phyloP scores from a whole-genome alignment of 2,797 vertebrate genomes.

The Phyllotis vaccarum region DNA sequence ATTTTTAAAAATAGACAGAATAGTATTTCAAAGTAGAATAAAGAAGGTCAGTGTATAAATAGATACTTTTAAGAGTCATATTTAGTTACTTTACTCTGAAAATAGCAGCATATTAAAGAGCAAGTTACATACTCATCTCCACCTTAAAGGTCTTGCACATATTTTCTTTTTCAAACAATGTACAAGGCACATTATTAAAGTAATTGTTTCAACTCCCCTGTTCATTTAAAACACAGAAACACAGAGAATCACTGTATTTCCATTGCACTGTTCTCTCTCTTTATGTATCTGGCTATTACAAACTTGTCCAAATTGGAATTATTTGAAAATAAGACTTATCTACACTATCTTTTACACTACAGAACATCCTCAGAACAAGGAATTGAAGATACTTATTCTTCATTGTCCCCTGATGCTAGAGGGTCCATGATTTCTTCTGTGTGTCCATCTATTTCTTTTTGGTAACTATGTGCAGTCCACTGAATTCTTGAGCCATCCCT shows the following conservation, averaged over 20 bases:
- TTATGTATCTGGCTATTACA: not conserved
- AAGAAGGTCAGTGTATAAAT: not conserved
- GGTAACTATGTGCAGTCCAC: not conserved
- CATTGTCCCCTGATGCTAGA: not conserved
- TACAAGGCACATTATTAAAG: not conserved
- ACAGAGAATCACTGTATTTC: not conserved
- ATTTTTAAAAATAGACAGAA: slow-evolving; percentile 13
- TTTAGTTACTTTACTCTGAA: not conserved
- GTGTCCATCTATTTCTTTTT: not conserved
- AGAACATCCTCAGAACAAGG: not conserved
- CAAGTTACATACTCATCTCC: not conserved
- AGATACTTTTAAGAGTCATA: not conserved
- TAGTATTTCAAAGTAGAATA: not conserved
- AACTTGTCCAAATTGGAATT: not conserved
- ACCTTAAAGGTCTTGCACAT: not conserved
- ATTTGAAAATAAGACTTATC: not conserved
- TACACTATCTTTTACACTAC: not conserved
- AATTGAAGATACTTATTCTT: not conserved
- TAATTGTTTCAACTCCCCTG: not conserved
- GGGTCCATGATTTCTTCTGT: not conserved
- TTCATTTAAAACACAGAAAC: not conserved
- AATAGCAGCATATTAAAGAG: not conserved
- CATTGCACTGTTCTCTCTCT: accelerated
- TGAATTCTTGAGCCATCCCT: not conserved
- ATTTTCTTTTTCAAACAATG: not conserved